These are phyloP conservation scores for Heterohyrax brucei DNA, from an alignment of 2,797 vertebrate genomes.

Conservation along the genomic window DNA sequence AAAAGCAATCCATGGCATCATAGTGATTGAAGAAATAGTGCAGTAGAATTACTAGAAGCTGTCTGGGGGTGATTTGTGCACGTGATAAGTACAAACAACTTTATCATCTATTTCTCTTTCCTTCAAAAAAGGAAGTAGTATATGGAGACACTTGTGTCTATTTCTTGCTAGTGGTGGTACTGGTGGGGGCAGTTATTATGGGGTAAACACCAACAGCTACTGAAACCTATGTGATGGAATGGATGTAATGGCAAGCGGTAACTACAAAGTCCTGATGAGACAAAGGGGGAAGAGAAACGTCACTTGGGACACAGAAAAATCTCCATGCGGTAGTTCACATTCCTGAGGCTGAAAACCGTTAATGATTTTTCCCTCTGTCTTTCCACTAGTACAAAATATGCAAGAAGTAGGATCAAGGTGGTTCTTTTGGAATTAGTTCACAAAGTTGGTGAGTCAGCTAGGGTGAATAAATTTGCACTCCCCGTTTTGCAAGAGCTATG, in stretches of 20 bases:
- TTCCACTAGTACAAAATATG: slow-evolving; percentile 16
- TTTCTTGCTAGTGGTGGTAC: background rate
- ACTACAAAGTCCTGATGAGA: background rate
- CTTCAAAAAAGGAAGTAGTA: background rate
- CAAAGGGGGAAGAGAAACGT: background rate
- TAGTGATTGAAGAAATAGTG: background rate
- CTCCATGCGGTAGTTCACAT: background rate
- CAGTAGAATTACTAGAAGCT: background rate
- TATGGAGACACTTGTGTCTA: background rate
- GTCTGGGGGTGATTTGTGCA: background rate
- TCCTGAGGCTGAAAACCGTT: background rate
- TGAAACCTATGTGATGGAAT: background rate
- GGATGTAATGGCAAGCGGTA: background rate
- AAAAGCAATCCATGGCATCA: no score
- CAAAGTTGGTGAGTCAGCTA: background rate
- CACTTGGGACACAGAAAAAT: background rate
- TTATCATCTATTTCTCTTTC: slow-evolving; percentile 5
- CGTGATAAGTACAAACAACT: background rate
- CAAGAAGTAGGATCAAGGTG: slow-evolving; percentile 41
- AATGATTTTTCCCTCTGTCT: background rate
- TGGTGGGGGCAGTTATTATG: fast-evolving
- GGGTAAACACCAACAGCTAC: background rate
- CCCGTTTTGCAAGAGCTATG: background rate
- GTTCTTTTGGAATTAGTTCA: slow-evolving; percentile 25
- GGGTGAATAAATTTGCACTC: background rate